Conservation (phyloP, 2,113 vertebrate genomes). For the Forbesichthys papilliferus region DNA sequence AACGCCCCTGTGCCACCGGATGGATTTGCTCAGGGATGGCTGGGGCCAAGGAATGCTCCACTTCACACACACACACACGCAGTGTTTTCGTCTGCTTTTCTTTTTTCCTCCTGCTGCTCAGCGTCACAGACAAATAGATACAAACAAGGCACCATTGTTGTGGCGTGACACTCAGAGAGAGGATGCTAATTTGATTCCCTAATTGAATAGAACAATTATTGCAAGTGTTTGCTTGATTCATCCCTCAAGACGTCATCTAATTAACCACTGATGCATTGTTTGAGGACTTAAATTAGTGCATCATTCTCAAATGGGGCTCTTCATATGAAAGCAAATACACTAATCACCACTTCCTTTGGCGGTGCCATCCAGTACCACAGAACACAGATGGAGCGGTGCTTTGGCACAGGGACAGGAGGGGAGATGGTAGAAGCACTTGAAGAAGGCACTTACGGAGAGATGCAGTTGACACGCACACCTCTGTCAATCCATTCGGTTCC, state of each 20-base stretch:
- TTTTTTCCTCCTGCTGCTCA: slow-evolving; percentile 54
- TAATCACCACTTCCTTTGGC: slow-evolving; percentile 45
- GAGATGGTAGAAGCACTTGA: not conserved
- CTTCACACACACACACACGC: slow-evolving; percentile 45
- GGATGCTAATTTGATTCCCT: slow-evolving; percentile 79
- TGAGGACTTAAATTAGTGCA: slow-evolving; percentile 74
- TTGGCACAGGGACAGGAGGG: not conserved
- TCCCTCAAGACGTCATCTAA: slow-evolving; percentile 81
- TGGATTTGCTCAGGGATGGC: slow-evolving; percentile 69
- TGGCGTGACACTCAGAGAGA: slow-evolving; percentile 64
- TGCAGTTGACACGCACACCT: slow-evolving; percentile 79
- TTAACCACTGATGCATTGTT: slow-evolving; percentile 75
- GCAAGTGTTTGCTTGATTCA: slow-evolving; percentile 76
- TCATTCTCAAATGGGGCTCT: slow-evolving; percentile 62
- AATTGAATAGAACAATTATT: slow-evolving; percentile 84
- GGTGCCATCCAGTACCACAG: slow-evolving; percentile 27
- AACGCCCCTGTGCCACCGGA: slow-evolving; percentile 38
- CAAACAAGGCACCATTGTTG: slow-evolving; percentile 76
- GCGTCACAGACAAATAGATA: slow-evolving; percentile 73
- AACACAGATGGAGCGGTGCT: slow-evolving; percentile 14
- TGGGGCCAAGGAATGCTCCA: slow-evolving; percentile 67
- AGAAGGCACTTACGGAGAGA: slow-evolving; percentile 79
- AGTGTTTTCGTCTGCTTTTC: slow-evolving; percentile 44
- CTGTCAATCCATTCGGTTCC: slow-evolving; percentile 80
- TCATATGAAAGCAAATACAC: slow-evolving; percentile 61